Percentiles rank a stretch among this genome's conserved stretches.
Evolutionary conservation across 2,113 vertebrate species (phyloP).

Genomic region (Micromys minutus): DNA sequence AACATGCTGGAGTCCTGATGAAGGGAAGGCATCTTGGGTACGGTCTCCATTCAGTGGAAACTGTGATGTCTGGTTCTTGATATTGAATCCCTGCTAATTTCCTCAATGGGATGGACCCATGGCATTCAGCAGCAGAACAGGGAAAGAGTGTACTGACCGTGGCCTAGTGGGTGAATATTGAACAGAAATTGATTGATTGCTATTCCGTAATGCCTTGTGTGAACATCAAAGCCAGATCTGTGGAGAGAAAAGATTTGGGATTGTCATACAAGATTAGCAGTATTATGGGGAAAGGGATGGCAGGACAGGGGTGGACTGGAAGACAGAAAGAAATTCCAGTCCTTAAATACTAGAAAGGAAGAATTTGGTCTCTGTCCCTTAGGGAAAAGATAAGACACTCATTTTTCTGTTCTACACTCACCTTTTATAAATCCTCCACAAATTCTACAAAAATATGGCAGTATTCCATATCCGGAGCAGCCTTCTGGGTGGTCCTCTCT

Average conservation of each 20-base stretch:
- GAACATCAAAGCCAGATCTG: conserved; percentile 82
- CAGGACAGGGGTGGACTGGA: neutral
- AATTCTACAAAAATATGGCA: conserved; percentile 82
- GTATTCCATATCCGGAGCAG: conserved; percentile 89
- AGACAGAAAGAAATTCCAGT: conserved; percentile 78
- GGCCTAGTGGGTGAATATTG: conserved; percentile 51
- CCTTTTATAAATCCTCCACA: conserved; percentile 94
- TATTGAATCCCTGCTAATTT: conserved; percentile 1
- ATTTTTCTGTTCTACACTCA: conserved; percentile 98
- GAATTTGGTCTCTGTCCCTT: conserved; percentile 82
- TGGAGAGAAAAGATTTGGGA: conserved; percentile 74
- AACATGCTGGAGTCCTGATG: neutral
- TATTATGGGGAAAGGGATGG: neutral
- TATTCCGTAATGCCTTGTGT: conserved; percentile 83
- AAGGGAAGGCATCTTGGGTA: conserved; percentile 58
- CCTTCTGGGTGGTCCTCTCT: conserved; percentile 96
- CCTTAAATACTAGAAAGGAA: conserved; percentile 79
- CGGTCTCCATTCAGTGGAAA: neutral
- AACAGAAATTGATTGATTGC: conserved; percentile 71
- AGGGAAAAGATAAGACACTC: conserved; percentile 98
- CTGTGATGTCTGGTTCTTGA: conserved; percentile 75
- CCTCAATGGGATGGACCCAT: conserved; percentile 70
- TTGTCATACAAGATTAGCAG: conserved; percentile 69
- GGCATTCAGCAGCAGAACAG: conserved; percentile 64
- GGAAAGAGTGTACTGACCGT: conserved; percentile 66